Evolutionary conservation across 2,888 invertebrate genomes (phyloP).

Genomic region (Ptycholaimellus sp.): DNA sequence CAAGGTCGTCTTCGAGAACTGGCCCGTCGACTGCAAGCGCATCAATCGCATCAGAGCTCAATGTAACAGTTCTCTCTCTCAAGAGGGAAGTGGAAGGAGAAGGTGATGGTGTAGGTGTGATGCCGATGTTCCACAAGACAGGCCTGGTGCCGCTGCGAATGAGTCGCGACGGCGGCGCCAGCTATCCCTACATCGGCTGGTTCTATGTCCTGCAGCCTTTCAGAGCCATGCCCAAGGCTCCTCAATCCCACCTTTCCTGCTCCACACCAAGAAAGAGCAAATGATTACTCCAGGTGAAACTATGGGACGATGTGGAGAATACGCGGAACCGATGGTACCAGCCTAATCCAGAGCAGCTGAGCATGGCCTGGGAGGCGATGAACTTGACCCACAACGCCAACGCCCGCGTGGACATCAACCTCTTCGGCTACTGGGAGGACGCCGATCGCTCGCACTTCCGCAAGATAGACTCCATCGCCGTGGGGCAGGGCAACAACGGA

Average conservation of each 20-base stretch:
- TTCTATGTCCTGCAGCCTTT: constrained; percentile 18
- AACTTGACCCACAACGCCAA: constrained; percentile 9
- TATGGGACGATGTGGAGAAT: constrained; percentile 12
- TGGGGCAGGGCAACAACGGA: constrained; percentile 10
- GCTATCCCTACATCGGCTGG: constrained; percentile 19
- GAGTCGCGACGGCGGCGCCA: constrained; percentile 21
- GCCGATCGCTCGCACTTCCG: constrained; percentile 9
- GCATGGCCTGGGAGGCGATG: constrained; percentile 8
- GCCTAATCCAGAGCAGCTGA: constrained; percentile 11
- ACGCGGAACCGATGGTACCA: constrained; percentile 10
- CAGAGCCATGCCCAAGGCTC: constrained; percentile 10
- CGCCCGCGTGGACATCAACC: constrained; percentile 9
- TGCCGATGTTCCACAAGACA: constrained; percentile 22
- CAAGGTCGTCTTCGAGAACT: constrained; percentile 35
- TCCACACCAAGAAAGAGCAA: too few species aligned
- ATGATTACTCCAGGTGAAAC: constrained; percentile 10
- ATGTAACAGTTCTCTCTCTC: too few species aligned
- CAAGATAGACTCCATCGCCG: constrained; percentile 12
- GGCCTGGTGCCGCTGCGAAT: constrained; percentile 17
- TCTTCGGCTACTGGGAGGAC: constrained; percentile 15
- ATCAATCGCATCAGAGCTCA: constrained; percentile 15
- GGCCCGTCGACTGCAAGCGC: constrained; percentile 13
- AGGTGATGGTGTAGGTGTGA: too few species aligned
- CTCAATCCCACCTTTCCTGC: too few species aligned
- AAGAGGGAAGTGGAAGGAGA: too few species aligned